Conservation (phyloP, 2,797 vertebrate species). For the Arnoldichthys spilopterus region DNA sequence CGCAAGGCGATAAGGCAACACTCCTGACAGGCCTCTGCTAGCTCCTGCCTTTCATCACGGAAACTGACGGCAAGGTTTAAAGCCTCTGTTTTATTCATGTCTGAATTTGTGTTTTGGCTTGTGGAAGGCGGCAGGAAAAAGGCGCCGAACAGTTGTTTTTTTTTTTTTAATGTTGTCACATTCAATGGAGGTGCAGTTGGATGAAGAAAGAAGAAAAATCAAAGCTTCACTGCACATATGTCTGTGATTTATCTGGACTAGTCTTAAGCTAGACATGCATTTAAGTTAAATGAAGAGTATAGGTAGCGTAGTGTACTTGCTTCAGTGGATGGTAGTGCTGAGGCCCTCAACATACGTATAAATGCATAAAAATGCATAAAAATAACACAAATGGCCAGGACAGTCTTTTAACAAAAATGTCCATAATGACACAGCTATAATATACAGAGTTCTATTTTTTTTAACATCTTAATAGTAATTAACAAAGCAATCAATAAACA, state of each 20-base stretch:
- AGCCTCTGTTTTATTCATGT: conserved; percentile 52
- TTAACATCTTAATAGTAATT: no score
- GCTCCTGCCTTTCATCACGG: conserved; percentile 51
- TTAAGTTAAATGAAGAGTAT: not conserved
- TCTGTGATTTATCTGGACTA: conserved; percentile 8
- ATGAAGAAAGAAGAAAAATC: conserved; percentile 32
- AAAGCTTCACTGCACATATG: conserved; percentile 1
- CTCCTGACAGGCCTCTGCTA: conserved; percentile 54
- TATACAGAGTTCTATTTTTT: no score
- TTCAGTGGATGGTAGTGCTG: not conserved
- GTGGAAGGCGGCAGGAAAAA: conserved; percentile 29
- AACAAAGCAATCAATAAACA: no score
- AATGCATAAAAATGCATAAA: no score
- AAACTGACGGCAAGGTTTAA: conserved; percentile 55
- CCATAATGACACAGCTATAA: no score
- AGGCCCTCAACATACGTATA: not conserved
- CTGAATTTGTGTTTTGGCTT: conserved; percentile 56
- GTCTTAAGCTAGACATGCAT: not conserved
- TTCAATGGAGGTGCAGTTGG: conserved; percentile 13
- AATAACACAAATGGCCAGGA: no score
- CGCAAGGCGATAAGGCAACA: conserved; percentile 44
- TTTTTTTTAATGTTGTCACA: conserved; percentile 23
- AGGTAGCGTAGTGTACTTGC: not conserved
- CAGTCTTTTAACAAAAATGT: no score
- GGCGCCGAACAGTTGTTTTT: conserved; percentile 19